Percentiles rank a stretch among this genome's conserved stretches.
Evolutionary conservation across 2,888 invertebrate species (phyloP).

Genomic region (Coleophora flavipennella): DNA sequence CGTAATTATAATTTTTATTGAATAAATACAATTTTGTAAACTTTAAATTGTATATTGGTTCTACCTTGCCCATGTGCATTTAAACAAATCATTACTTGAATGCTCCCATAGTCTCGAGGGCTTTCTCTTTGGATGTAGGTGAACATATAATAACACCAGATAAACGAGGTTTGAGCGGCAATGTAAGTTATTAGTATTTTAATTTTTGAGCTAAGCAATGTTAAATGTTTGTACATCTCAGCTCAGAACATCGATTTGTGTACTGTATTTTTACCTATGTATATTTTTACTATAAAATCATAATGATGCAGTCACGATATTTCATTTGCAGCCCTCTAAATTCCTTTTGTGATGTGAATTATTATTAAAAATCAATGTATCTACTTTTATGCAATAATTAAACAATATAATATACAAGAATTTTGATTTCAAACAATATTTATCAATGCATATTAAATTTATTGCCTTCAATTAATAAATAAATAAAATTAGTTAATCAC

Average conservation of each 20-base stretch:
- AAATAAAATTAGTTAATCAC: conserved; percentile 61
- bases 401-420: conserved; percentile 9
- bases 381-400: conserved; percentile 11
- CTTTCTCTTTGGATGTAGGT: no score
- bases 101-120: no score
- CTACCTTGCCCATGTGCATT: conserved; percentile 30
- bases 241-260: conserved; percentile 24
- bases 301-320: conserved; percentile 59
- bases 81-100: no score
- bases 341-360: conserved; percentile 14
- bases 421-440: conserved; percentile 1
- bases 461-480: background rate
- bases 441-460: background rate
- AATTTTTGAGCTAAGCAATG: no score
- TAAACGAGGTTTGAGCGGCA: no score
- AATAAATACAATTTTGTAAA: conserved; percentile 51
- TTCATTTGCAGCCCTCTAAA: conserved; percentile 37
- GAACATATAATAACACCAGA: no score
- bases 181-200: no score
- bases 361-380: conserved; percentile 11
- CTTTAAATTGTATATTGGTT: conserved; percentile 45
- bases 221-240: no score
- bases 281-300: conserved; percentile 71
- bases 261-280: conserved; percentile 64
- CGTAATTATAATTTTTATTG: conserved; percentile 48